Evolutionary conservation across 2,888 invertebrate genomes (phyloP).

Genomic region (Microplitis manilae): DNA sequence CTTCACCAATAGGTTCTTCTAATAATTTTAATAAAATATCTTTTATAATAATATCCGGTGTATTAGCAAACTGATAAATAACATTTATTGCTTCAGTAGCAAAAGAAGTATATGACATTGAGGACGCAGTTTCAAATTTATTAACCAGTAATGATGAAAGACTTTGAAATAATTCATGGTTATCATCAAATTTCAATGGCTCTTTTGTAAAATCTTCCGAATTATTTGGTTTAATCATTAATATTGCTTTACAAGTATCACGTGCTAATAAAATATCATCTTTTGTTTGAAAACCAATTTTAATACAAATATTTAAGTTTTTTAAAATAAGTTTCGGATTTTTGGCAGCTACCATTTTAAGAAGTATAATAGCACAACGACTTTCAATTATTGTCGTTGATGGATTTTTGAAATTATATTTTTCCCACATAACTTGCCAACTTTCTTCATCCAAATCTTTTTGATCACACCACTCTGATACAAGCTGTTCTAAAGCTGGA

Average conservation of each 20-base stretch:
- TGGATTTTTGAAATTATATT: constrained; percentile 82
- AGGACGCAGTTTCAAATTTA: constrained; percentile 70
- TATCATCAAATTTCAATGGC: constrained; percentile 71
- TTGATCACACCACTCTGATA: constrained; percentile 60
- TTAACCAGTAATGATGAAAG: constrained; percentile 73
- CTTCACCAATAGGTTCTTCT: constrained; percentile 2
- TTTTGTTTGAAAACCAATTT: constrained; percentile 78
- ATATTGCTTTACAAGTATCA: constrained; percentile 76
- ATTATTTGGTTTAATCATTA: constrained; percentile 71
- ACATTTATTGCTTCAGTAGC: constrained; percentile 75
- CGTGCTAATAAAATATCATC: constrained; percentile 75
- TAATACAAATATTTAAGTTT: constrained; percentile 83
- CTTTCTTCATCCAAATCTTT: constrained; percentile 53
- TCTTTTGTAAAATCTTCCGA: constrained; percentile 63
- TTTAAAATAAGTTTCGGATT: constrained; percentile 77
- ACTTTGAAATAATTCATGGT: constrained; percentile 75
- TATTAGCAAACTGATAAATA: constrained; percentile 77
- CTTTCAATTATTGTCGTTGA: constrained; percentile 82
- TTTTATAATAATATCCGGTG: constrained; percentile 72
- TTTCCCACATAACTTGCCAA: constrained; percentile 86
- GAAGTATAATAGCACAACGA: constrained; percentile 81
- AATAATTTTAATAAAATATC: constrained; percentile 55
- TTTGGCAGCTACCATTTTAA: constrained; percentile 82
- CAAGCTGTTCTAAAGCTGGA: constrained; percentile 59
- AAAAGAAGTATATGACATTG: constrained; percentile 75